Evolutionary conservation across 1,140 invertebrate species (phyloP).

Genomic region (Platyscapa corneri): DNA sequence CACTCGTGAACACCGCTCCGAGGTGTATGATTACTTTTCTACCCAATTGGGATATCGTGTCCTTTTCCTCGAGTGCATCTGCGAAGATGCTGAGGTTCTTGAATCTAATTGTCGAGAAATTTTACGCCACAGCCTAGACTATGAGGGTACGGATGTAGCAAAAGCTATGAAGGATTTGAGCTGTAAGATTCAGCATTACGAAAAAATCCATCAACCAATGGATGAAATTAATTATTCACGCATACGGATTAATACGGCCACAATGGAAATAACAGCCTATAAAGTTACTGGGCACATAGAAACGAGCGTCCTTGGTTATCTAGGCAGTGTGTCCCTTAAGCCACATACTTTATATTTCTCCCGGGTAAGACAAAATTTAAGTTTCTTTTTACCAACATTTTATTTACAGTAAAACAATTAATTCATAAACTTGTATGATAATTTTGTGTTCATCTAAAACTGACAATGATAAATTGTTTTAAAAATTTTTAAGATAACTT

Average conservation of each 20-base stretch:
- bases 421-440: neutral
- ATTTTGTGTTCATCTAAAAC: no score
- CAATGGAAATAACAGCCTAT: constrained; percentile 77
- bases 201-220: constrained; percentile 86
- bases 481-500: no score
- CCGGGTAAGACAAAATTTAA: constrained; percentile 74
- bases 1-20: constrained; percentile 84
- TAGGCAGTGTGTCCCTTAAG: constrained; percentile 83
- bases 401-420: neutral
- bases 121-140: constrained; percentile 92
- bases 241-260: constrained; percentile 84
- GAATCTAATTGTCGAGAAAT: constrained; percentile 93
- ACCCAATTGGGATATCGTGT: constrained; percentile 87
- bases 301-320: constrained; percentile 84
- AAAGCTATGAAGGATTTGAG: constrained; percentile 88
- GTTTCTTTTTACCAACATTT: no score
- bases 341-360: constrained; percentile 85
- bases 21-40: constrained; percentile 85
- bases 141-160: constrained; percentile 84
- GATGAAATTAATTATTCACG: constrained; percentile 75
- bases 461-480: no score
- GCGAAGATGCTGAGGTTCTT: constrained; percentile 87
- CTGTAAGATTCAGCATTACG: constrained; percentile 90
- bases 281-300: constrained; percentile 82
- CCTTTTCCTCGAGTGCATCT: constrained; percentile 94